A percentile compares a stretch with the other conserved stretches of the same genome.
phyloP scores from a whole-genome alignment of 2,113 vertebrate genomes.

The Albula goreensis region DNA sequence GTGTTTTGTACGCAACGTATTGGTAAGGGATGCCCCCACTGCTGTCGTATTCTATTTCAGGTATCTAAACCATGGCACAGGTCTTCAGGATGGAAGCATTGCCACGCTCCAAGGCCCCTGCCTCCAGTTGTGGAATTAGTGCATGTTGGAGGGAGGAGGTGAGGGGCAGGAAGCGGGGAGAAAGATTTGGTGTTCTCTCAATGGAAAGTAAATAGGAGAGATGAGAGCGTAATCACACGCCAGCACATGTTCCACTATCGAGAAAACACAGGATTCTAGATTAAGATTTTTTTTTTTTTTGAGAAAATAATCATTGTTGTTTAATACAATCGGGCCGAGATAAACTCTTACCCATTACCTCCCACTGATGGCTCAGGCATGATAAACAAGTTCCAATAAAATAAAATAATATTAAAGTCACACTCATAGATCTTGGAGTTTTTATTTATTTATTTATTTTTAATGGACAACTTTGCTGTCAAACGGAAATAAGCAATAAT shows the following conservation, averaged over 20 bases:
- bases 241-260: slow-evolving; percentile 66
- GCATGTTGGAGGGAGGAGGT: slow-evolving; percentile 58
- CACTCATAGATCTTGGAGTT: slow-evolving; percentile 42
- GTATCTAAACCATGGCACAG: slow-evolving; percentile 71
- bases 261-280: slow-evolving; percentile 71
- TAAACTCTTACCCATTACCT: slow-evolving; percentile 59
- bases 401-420: slow-evolving; percentile 27
- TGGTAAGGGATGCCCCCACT: neutral
- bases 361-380: slow-evolving; percentile 44
- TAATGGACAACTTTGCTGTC: slow-evolving; percentile 31
- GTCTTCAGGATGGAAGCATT: slow-evolving; percentile 74
- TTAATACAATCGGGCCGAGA: slow-evolving; percentile 64
- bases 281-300: slow-evolving; percentile 65
- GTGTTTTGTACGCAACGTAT: neutral
- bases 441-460: slow-evolving; percentile 32
- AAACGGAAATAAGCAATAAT: slow-evolving; percentile 49
- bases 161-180: slow-evolving; percentile 50
- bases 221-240: slow-evolving; percentile 67
- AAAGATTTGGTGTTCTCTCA: slow-evolving; percentile 67
- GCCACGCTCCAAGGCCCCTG: slow-evolving; percentile 75
- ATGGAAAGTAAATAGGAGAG: slow-evolving; percentile 73
- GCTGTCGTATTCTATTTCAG: neutral
- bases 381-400: slow-evolving; percentile 56
- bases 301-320: slow-evolving; percentile 62
- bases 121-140: slow-evolving; percentile 71